Percentiles rank a stretch among this genome's conserved stretches.
These are phyloP conservation scores for Eumaeus atala DNA, from an alignment of 1,140 invertebrate species.

Conservation along the genomic window DNA sequence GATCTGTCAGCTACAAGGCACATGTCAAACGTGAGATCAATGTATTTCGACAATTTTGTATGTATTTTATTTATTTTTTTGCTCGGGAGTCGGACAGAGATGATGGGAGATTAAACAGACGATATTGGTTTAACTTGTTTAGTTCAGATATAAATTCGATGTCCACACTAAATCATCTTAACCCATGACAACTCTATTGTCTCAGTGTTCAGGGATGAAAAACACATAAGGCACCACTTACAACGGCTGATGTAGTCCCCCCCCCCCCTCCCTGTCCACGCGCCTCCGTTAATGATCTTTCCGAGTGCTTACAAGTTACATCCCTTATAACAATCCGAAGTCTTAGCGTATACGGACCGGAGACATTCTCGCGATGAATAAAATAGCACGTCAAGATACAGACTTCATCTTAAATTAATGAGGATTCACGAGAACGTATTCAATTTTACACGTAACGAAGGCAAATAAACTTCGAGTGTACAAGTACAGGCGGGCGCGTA, in stretches of 20 bases:
- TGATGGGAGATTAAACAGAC: too few relatives aligned
- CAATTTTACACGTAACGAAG: constrained; percentile 70
- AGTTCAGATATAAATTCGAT: too few relatives aligned
- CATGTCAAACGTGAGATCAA: too few relatives aligned
- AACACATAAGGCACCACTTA: constrained; percentile 1
- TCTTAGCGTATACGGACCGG: constrained; percentile 50
- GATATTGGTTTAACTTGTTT: too few relatives aligned
- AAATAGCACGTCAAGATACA: constrained; percentile 72
- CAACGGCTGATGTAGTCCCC: neutral
- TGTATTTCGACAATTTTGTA: too few relatives aligned
- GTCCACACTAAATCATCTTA: too few relatives aligned
- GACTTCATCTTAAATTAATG: constrained; percentile 72
- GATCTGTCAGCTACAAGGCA: too few relatives aligned
- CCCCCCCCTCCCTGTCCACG: constrained; percentile 26
- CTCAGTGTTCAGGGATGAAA: too few relatives aligned
- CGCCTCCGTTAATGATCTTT: constrained; percentile 56
- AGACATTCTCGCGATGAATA: constrained; percentile 68
- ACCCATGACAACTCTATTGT: too few relatives aligned
- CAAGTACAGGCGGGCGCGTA: constrained; percentile 17
- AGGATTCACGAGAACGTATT: constrained; percentile 64
- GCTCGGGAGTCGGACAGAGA: too few relatives aligned
- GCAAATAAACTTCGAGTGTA: constrained; percentile 63
- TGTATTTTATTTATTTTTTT: too few relatives aligned
- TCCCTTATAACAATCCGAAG: constrained; percentile 64
- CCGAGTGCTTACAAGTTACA: constrained; percentile 65